phyloP scores from a whole-genome alignment of 2,888 invertebrate genomes.

The Aleiodes alternator region DNA sequence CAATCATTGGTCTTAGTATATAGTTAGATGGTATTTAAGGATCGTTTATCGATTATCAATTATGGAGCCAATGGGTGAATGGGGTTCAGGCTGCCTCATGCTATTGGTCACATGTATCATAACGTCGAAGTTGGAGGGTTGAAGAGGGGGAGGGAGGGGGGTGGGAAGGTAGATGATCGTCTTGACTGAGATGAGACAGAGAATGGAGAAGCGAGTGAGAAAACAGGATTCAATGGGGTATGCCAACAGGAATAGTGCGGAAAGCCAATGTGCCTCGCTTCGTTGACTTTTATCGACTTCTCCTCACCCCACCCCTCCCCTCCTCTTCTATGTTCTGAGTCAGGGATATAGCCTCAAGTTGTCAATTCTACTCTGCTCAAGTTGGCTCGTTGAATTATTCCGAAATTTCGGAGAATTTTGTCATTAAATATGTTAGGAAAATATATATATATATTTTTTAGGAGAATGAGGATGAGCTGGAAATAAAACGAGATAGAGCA shows the following conservation, averaged over 20 bases:
- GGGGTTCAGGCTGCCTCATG: conserved; percentile 52
- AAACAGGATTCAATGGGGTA: conserved; percentile 42
- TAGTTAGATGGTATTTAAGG: conserved; percentile 18
- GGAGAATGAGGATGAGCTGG: too few relatives aligned
- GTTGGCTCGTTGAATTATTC: neutral
- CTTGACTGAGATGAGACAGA: neutral
- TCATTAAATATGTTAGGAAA: too few relatives aligned
- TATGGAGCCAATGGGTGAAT: conserved; percentile 59
- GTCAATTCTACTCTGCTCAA: neutral
- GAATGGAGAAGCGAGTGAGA: conserved; percentile 12
- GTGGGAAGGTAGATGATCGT: conserved; percentile 35
- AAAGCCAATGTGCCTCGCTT: conserved; percentile 11
- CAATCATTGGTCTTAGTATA: neutral
- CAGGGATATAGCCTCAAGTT: conserved; percentile 26
- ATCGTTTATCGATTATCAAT: conserved; percentile 65
- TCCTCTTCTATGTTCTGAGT: neutral
- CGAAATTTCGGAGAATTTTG: neutral
- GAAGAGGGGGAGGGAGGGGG: neutral
- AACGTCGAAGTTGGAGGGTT: neutral
- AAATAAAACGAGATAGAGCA: too few relatives aligned
- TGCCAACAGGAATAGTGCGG: conserved; percentile 38
- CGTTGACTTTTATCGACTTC: conserved; percentile 44
- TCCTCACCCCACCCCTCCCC: too few relatives aligned
- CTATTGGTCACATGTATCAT: conserved; percentile 46
- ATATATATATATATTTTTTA: too few relatives aligned